A percentile compares a stretch with the other conserved stretches of the same genome.
Conservation (phyloP, 2,888 invertebrate genomes). For the Lutraria lutraria region DNA sequence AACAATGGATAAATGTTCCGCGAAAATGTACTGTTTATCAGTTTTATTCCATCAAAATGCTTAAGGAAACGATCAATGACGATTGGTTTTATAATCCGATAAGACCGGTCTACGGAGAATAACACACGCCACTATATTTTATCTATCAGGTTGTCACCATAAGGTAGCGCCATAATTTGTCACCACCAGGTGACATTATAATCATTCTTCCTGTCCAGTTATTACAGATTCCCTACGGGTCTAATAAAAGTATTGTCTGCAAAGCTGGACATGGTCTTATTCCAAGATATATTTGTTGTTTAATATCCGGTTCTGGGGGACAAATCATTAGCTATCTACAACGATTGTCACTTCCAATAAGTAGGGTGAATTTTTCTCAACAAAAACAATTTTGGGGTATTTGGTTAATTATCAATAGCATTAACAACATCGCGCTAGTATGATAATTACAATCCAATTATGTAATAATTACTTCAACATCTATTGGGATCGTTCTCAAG, state of each 20-base stretch:
- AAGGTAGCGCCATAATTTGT: constrained; percentile 21
- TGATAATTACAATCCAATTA: not conserved
- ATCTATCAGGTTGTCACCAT: constrained; percentile 4
- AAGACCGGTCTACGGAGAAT: not conserved
- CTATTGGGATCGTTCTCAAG: not conserved
- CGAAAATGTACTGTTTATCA: too few relatives aligned
- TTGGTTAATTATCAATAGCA: not conserved
- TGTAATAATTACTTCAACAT: not conserved
- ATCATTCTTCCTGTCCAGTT: constrained; percentile 25
- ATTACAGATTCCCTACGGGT: constrained; percentile 13
- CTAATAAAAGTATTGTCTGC: constrained; percentile 18
- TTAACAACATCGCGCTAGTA: not conserved
- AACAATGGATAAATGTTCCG: too few relatives aligned
- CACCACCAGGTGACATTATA: constrained; percentile 19
- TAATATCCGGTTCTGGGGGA: not conserved
- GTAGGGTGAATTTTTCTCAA: not conserved
- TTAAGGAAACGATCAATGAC: not conserved
- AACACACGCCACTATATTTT: constrained; percentile 3
- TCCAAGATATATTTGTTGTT: not conserved
- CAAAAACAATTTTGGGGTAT: too few relatives aligned
- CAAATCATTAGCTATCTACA: not conserved
- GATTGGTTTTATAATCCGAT: not conserved
- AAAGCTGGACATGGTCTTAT: constrained; percentile 26
- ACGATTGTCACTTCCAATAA: not conserved
- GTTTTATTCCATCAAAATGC: too few relatives aligned